Conservation (phyloP, 2,888 invertebrate species). For the Caenorhabditis afra region DNA sequence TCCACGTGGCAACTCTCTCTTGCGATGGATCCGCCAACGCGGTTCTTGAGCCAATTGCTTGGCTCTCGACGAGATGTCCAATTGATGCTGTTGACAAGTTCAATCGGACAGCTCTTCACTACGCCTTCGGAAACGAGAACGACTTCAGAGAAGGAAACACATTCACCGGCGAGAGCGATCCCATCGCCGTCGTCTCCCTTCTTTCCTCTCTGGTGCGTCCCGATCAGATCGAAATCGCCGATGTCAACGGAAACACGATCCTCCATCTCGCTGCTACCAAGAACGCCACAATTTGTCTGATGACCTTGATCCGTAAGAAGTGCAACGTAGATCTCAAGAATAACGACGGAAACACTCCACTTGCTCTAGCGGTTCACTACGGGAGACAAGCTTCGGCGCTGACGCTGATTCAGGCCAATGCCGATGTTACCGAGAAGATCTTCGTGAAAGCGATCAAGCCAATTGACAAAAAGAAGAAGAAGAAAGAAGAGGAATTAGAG, state of each 20-base stretch:
- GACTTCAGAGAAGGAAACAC: slow-evolving; percentile 45
- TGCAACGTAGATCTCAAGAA: slow-evolving; percentile 59
- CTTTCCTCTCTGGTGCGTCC: slow-evolving; percentile 57
- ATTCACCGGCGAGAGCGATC: slow-evolving; percentile 60
- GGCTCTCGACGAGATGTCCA: slow-evolving; percentile 49
- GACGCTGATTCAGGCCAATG: slow-evolving; percentile 71
- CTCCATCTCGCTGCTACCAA: slow-evolving; percentile 81
- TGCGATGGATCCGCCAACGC: slow-evolving; percentile 62
- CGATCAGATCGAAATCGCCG: slow-evolving; percentile 53
- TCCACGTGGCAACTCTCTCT: slow-evolving; percentile 82
- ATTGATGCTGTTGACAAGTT: slow-evolving; percentile 60
- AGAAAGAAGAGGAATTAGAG: slow-evolving; percentile 13
- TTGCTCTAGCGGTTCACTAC: slow-evolving; percentile 80
- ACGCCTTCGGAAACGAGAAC: slow-evolving; percentile 81
- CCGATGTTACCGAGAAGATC: slow-evolving; percentile 59
- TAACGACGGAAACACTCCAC: slow-evolving; percentile 56
- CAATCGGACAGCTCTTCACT: slow-evolving; percentile 82
- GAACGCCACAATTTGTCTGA: slow-evolving; percentile 75
- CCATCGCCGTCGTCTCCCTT: slow-evolving; percentile 70
- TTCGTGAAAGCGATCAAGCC: slow-evolving; percentile 20
- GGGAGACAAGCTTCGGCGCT: slow-evolving; percentile 78
- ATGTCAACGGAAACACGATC: slow-evolving; percentile 80
- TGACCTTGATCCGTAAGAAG: slow-evolving; percentile 66
- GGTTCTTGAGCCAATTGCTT: slow-evolving; percentile 65
- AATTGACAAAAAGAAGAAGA: neutral